Evolutionary conservation across 2,113 vertebrate genomes (phyloP).

Genomic region (Engystomops pustulosus): DNA sequence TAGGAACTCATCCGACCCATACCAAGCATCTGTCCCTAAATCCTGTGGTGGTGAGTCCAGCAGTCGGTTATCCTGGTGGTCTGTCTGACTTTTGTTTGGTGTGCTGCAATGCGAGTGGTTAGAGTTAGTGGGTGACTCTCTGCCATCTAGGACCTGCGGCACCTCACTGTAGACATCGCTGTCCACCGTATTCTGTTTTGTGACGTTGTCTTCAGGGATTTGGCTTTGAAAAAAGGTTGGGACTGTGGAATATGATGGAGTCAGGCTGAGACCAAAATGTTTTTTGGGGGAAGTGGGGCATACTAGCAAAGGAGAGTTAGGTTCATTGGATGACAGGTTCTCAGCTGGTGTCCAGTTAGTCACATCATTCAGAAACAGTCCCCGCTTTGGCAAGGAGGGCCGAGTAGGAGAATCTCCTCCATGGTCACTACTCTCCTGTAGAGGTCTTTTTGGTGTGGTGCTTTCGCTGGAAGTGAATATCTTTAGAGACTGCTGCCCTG

Average conservation of each 20-base stretch:
- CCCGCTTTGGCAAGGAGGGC: constrained; percentile 86
- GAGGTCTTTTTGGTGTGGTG: constrained; percentile 79
- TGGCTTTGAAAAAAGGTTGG: neutral
- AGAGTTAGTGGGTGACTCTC: neutral
- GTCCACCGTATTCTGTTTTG: neutral
- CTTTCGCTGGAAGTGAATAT: constrained; percentile 70
- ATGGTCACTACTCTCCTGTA: constrained; percentile 81
- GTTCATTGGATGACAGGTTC: neutral
- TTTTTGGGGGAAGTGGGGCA: constrained; percentile 26
- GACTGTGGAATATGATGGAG: constrained; percentile 9
- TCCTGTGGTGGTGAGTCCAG: constrained; percentile 62
- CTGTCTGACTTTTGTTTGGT: constrained; percentile 8
- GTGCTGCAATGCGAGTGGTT: constrained; percentile 6
- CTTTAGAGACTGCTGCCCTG: constrained; percentile 61
- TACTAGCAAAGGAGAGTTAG: neutral
- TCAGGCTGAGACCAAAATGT: constrained; percentile 37
- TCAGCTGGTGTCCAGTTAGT: constrained; percentile 7
- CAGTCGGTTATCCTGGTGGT: constrained; percentile 48
- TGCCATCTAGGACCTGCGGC: neutral
- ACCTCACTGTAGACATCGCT: neutral
- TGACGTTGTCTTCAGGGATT: neutral
- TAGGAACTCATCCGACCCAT: constrained; percentile 95
- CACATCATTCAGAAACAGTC: constrained; percentile 78
- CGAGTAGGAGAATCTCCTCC: constrained; percentile 86
- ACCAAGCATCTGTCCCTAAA: constrained; percentile 79